phyloP scores from a whole-genome alignment of 1,140 invertebrate genomes.

The Venturia canescens region DNA sequence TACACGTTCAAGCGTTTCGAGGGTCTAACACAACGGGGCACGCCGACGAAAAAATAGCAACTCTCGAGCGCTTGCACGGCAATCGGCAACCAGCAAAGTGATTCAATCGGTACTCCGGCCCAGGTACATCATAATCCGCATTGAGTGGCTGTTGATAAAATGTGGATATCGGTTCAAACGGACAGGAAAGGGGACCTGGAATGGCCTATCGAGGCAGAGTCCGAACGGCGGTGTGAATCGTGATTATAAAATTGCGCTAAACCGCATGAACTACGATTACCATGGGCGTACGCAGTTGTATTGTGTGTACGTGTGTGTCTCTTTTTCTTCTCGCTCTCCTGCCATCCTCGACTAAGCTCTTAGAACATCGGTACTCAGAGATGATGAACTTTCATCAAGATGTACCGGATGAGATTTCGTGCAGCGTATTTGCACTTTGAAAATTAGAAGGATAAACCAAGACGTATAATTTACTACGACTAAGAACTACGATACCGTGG shows the following conservation, averaged over 20 bases:
- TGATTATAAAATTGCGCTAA: conserved; percentile 1
- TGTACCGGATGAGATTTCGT: background rate
- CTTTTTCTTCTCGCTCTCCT: background rate
- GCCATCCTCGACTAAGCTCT: background rate
- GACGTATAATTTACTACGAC: background rate
- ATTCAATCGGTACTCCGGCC: conserved; percentile 67
- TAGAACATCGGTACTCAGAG: background rate
- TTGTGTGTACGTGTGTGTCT: conserved; percentile 1
- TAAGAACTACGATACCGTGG: too few species aligned
- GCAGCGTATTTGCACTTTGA: background rate
- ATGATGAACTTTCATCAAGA: background rate
- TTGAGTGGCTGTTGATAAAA: conserved; percentile 58
- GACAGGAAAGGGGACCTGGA: background rate
- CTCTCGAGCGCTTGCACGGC: conserved; percentile 63
- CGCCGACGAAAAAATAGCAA: conserved; percentile 86
- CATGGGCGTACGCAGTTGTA: background rate
- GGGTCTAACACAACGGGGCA: conserved; percentile 92
- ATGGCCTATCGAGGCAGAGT: conserved; percentile 36
- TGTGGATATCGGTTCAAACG: conserved; percentile 54
- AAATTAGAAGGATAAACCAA: background rate
- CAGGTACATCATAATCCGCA: conserved; percentile 72
- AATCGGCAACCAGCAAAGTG: conserved; percentile 63
- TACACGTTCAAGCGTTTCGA: conserved; percentile 99
- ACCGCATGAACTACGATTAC: conserved; percentile 35
- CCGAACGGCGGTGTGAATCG: background rate